Evolutionary conservation across 2,888 invertebrate genomes (phyloP), one percentile per base, ranked within the genome.

Genomic region (Gortyna flavago): DNA sequence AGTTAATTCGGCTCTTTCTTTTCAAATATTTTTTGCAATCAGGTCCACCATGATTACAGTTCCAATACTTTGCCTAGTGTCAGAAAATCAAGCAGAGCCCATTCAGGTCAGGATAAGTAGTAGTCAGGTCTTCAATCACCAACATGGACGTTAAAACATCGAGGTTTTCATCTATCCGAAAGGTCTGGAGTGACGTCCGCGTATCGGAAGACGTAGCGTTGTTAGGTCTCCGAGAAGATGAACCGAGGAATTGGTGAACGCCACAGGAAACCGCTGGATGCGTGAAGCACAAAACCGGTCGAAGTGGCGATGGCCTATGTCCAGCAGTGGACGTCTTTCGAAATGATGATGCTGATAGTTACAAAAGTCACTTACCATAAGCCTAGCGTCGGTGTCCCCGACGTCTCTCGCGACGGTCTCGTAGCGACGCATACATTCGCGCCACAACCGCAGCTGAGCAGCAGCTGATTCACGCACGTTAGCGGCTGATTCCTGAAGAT

Each of bases 381-480:
- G 95, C 79, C 96, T 91, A 0, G 96, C 96, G 75, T 96, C 96
- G 0, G 96, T 96, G 83, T 96, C 96, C 8, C 96, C 96, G n/a
- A 96, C 96, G 84, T 96, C 96, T 1, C 96, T 88, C 2, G 96
- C 96, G 6, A 96, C 96, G 0, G 96, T 96, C 90, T 96, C 96
- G 87, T 96, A 96, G 2, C 96, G 93, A 0, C 94, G 93, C 96
- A 96, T 96, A 82, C 96, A 96, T 88, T 96, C 96, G 62, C 96
- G 95, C 96, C 96, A 96, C 86, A 96, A 75, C 1, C 95, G 93
- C 38, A 96, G 89, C 85, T 96, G 96, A 3, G 95, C 95, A 3
- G 95, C 95, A 11, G 96, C 96, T 0, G 95, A 95, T 65, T 96
- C 95, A 5, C 93, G 93, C 69, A 93, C 94, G 54, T 89, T 93